These are phyloP conservation scores for Psilopogon haemacephalus DNA, from an alignment of 2,113 vertebrate genomes.

Conservation along the genomic window DNA sequence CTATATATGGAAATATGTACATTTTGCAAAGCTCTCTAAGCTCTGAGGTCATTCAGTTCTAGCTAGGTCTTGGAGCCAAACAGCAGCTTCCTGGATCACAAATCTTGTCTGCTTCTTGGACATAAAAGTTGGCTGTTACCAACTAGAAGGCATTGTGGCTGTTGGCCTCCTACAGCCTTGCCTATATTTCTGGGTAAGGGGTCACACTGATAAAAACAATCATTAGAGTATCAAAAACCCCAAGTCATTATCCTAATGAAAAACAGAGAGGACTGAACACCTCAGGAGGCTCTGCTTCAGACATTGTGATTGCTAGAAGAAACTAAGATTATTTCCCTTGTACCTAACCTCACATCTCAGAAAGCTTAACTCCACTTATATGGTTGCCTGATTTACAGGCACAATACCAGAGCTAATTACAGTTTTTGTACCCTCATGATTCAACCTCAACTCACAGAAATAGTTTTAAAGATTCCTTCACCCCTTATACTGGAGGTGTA, in stretches of 20 bases:
- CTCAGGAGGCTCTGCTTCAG: background rate
- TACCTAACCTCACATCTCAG: background rate
- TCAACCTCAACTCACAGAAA: background rate
- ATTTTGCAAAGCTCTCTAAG: background rate
- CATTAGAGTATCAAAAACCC: background rate
- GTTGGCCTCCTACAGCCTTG: background rate
- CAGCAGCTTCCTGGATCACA: background rate
- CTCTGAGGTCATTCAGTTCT: background rate
- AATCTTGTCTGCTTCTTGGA: background rate
- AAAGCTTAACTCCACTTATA: background rate
- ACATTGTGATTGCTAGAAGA: background rate
- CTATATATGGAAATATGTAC: background rate
- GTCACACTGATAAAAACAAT: background rate
- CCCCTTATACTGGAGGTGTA: background rate
- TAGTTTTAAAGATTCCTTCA: background rate
- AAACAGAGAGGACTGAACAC: background rate
- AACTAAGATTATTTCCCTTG: background rate
- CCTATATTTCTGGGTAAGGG: background rate
- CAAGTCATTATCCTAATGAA: background rate
- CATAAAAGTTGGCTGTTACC: background rate
- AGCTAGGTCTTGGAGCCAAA: background rate
- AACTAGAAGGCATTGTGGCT: background rate
- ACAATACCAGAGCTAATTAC: background rate
- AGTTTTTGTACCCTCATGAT: background rate
- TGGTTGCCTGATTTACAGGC: background rate